Evolutionary conservation across 1,140 invertebrate species (phyloP).

Genomic region (Drosophila repletoides): DNA sequence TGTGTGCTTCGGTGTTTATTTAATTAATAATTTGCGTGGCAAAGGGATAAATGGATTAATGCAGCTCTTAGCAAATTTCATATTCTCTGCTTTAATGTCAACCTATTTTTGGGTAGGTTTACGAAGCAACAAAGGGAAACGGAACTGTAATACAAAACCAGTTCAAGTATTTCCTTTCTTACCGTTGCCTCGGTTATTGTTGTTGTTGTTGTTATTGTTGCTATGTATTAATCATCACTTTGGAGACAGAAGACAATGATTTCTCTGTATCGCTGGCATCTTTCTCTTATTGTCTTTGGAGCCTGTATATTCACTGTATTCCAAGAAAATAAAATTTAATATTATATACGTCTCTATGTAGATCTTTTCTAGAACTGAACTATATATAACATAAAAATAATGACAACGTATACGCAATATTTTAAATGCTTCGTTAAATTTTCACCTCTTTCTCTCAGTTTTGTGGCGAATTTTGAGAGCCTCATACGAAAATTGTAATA

Average conservation of each 20-base stretch:
- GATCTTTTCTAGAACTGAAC: background rate
- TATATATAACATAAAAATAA: background rate
- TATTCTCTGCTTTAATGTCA: background rate
- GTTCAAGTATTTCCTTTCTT: slow-evolving; percentile 1
- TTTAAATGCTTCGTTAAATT: slow-evolving; percentile 5
- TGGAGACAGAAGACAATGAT: slow-evolving; percentile 15
- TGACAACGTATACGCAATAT: slow-evolving; percentile 12
- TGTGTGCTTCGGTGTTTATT: slow-evolving; percentile 11
- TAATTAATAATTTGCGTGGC: slow-evolving; percentile 37
- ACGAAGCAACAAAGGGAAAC: background rate
- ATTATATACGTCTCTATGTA: background rate
- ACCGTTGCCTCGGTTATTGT: background rate
- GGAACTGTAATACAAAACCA: background rate
- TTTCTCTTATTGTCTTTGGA: background rate
- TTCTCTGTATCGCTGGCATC: background rate
- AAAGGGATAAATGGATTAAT: background rate
- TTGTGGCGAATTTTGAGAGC: slow-evolving; percentile 4
- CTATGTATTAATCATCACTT: slow-evolving; percentile 35
- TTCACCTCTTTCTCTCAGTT: background rate
- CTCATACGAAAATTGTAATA: slow-evolving; percentile 4
- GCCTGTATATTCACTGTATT: background rate
- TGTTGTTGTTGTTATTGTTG: slow-evolving; percentile 9
- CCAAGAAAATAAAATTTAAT: no score
- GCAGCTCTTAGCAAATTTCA: background rate
- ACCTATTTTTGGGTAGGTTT: background rate